phyloP scores from a whole-genome alignment of 2,888 invertebrate species.

The Tachina lurida region DNA sequence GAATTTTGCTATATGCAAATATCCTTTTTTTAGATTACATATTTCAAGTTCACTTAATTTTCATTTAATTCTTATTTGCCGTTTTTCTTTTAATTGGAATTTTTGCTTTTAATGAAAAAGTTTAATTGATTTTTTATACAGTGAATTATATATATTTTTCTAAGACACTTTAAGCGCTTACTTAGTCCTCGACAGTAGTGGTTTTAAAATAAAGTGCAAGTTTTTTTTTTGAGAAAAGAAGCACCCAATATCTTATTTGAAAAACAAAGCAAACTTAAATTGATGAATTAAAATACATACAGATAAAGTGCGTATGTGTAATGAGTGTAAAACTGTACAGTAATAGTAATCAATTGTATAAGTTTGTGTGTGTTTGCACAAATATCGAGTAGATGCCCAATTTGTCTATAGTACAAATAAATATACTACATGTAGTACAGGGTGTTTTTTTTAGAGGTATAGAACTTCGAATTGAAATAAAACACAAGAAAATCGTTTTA shows the following conservation, averaged over 20 bases:
- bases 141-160: not conserved
- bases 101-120: not conserved
- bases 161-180: slow-evolving; percentile 43
- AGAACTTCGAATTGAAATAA: too few relatives aligned
- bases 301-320: slow-evolving; percentile 47
- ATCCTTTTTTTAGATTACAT: not conserved
- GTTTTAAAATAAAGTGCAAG: slow-evolving; percentile 59
- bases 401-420: slow-evolving; percentile 53
- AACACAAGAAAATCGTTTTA: too few relatives aligned
- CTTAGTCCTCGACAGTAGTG: slow-evolving; percentile 44
- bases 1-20: not conserved
- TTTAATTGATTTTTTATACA: not conserved
- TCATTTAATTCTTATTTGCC: not conserved
- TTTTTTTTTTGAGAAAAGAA: slow-evolving; percentile 52
- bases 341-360: not conserved
- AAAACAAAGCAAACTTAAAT: slow-evolving; percentile 62
- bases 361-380: slow-evolving; percentile 5
- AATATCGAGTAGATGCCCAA: slow-evolving; percentile 40
- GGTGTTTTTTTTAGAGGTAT: too few relatives aligned
- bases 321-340: slow-evolving; percentile 9
- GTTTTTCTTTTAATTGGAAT: not conserved
- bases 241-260: slow-evolving; percentile 57
- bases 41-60: not conserved
- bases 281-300: slow-evolving; percentile 62
- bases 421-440: not conserved